phyloP scores from a whole-genome alignment of 2,113 vertebrate species.

The Paramormyrops kingsleyae region DNA sequence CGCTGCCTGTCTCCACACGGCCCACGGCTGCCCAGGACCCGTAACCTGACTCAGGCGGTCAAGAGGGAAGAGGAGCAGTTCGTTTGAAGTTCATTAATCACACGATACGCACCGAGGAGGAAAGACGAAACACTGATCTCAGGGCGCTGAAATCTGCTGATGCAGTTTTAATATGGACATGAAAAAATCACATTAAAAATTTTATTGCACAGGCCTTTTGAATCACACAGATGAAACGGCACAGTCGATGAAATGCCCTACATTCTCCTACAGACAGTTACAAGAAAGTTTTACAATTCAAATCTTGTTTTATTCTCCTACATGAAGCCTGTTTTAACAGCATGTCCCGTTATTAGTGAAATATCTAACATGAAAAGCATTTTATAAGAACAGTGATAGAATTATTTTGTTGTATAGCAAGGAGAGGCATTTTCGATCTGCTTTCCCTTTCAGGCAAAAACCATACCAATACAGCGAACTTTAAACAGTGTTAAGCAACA shows the following conservation, averaged over 20 bases:
- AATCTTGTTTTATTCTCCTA: neutral
- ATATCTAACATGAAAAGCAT: neutral
- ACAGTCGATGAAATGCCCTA: constrained; percentile 17
- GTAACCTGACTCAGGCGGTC: constrained; percentile 8
- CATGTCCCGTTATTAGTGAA: neutral
- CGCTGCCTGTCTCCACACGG: neutral
- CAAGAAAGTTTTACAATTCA: constrained; percentile 21
- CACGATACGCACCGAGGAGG: neutral
- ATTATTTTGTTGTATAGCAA: neutral
- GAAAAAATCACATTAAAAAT: constrained; percentile 46
- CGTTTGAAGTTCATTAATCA: constrained; percentile 24
- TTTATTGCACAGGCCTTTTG: constrained; percentile 47
- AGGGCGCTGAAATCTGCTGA: constrained; percentile 22
- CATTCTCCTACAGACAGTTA: constrained; percentile 27
- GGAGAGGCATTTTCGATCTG: too few species aligned
- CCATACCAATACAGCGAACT: neutral
- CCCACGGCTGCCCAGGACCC: neutral
- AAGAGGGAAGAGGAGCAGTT: neutral
- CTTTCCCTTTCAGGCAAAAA: neutral
- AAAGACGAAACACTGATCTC: neutral
- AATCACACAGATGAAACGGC: constrained; percentile 48
- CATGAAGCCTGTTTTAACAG: neutral
- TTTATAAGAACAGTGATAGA: neutral
- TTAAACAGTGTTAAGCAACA: neutral
- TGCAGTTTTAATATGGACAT: constrained; percentile 42